phyloP scores from a whole-genome alignment of 2,113 vertebrate species.

The Cavia porcellus region DNA sequence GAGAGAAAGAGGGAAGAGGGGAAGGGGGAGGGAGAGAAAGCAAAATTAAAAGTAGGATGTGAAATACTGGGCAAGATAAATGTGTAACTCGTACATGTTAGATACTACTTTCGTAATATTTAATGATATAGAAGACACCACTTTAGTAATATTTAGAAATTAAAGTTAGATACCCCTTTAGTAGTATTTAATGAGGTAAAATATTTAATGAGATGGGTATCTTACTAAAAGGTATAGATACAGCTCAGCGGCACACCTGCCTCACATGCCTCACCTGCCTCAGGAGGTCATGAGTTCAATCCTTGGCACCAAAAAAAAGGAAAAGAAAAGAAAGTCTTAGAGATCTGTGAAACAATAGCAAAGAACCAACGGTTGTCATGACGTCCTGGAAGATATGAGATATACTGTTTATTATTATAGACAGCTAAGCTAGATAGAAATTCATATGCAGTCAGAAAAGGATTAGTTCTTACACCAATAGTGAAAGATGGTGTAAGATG shows the following conservation, averaged over 20 bases:
- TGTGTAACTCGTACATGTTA: background rate
- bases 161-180: no score
- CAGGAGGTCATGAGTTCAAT: no score
- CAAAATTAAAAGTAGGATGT: background rate
- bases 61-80: background rate
- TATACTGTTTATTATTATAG: background rate
- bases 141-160: no score
- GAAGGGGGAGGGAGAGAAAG: no score
- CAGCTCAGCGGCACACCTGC: no score
- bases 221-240: background rate
- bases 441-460: background rate
- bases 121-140: background rate
- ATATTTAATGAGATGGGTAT: background rate
- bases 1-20: background rate
- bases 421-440: background rate
- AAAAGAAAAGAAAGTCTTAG: background rate
- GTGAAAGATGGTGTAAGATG: background rate
- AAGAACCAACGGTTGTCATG: background rate
- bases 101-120: background rate
- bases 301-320: no score
- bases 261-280: no score
- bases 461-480: no score
- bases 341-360: background rate
- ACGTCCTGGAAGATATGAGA: background rate
- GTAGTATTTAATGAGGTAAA: no score